Base-by-base conservation (phyloP, 2,888 invertebrate genomes). In the Keiferia lycopersicella region DNA sequence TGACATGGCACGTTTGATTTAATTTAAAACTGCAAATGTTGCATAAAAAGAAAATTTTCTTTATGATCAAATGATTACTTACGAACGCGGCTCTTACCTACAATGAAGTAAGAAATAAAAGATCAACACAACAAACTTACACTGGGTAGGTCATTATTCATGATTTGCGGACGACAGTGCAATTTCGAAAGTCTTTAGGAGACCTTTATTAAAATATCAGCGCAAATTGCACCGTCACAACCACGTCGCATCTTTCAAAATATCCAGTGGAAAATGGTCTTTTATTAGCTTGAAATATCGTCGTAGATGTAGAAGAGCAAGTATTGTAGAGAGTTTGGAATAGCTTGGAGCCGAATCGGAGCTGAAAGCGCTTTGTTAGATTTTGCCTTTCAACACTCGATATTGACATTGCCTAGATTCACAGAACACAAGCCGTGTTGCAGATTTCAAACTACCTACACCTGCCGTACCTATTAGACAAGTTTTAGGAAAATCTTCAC, bases 301-400 rank as follows among this genome's bases (percentile, higher is more conserved):
- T 4, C 4, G 34, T 34, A 34, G 34, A 34, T 10, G 8, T 34
- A 10, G 34, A 7, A 34, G 34, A 34, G 4, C 34, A 34, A 8
- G 34, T 8, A 34, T 34, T 34, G 8, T 34, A 34, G 4, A 41
- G 45, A 8, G 45, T 45, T 45, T 45, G n/a, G 45, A 45, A 34
- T 34, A 3, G 45, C n/a, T 0, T n/a, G 45, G 34, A 34, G 34
- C 34, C 8, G 34, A 34, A 4, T 34, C 34, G 4, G 10, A 34
- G 50, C 50, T 50, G 50, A 50, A 50, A 20, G 18, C 50, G 50
- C 50, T 50, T 50, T 20, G 50, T 50, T 20, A 50, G 50, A 22
- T 11, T 50, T 50, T 50, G 18, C 50, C 48, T 18, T 18, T n/a
- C 8, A 2, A 48, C 48, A 10, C 18, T 22, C 50, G 20, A 50